These are phyloP conservation scores for Limosa lapponica DNA, from an alignment of 2,797 vertebrate genomes.

Conservation along the genomic window DNA sequence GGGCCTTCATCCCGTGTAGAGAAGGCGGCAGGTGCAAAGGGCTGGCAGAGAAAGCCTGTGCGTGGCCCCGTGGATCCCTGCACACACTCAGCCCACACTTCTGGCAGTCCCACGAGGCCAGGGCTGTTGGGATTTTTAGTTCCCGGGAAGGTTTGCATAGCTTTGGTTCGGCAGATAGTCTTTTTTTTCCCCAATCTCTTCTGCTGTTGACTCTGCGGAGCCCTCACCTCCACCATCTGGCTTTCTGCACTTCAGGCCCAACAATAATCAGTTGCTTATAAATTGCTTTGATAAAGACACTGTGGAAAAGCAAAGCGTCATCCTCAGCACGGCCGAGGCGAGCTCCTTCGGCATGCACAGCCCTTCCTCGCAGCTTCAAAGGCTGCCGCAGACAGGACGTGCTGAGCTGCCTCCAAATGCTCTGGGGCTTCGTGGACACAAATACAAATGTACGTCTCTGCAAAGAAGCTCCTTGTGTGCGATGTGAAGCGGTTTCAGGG, in stretches of 20 bases:
- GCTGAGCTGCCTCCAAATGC: slow-evolving; percentile 22
- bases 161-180: not conserved
- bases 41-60: not conserved
- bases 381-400: not conserved
- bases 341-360: not conserved
- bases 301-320: not conserved
- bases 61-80: fast-evolving
- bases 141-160: not conserved
- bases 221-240: not conserved
- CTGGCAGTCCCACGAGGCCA: not conserved
- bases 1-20: not conserved
- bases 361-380: not conserved
- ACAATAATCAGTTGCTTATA: not conserved
- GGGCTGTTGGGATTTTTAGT: not conserved
- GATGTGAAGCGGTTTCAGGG: not conserved
- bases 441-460: not conserved
- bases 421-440: not conserved
- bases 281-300: not conserved
- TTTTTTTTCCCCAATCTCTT: not conserved
- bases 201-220: not conserved
- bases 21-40: not conserved
- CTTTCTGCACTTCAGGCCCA: not conserved
- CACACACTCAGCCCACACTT: not conserved
- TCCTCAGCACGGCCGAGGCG: not conserved
- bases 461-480: not conserved